phyloP scores from a whole-genome alignment of 2,888 invertebrate species.

The Physocephala rufipes region DNA sequence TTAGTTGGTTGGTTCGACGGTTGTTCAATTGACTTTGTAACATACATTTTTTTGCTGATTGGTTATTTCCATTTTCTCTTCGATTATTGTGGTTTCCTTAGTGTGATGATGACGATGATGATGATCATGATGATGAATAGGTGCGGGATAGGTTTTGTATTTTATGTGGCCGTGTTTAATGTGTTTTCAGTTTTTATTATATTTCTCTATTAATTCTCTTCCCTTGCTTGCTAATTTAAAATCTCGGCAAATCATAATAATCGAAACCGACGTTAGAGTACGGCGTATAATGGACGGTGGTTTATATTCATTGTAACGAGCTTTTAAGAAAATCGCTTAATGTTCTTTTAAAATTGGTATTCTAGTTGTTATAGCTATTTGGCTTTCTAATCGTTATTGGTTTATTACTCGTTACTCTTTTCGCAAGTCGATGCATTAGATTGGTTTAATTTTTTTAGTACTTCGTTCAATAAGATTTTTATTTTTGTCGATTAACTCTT shows the following conservation, averaged over 20 bases:
- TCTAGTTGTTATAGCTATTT: background rate
- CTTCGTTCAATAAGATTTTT: background rate
- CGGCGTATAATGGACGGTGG: too few relatives aligned
- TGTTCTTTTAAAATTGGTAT: too few relatives aligned
- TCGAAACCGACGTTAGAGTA: background rate
- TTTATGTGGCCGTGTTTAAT: too few relatives aligned
- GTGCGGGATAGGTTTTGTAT: background rate
- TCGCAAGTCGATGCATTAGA: background rate
- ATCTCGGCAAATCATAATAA: conserved; percentile 16
- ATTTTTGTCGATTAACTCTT: background rate
- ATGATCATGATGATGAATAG: too few relatives aligned
- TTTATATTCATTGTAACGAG: too few relatives aligned
- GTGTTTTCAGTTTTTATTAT: background rate
- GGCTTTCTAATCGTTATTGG: background rate
- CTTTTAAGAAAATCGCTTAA: too few relatives aligned
- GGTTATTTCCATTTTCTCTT: background rate
- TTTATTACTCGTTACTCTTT: conserved; percentile 2
- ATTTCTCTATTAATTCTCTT: background rate
- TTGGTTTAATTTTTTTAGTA: background rate
- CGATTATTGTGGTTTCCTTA: conserved; percentile 4
- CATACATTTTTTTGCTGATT: conserved; percentile 32
- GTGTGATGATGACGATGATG: too few relatives aligned
- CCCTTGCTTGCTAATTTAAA: background rate
- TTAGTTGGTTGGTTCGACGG: background rate
- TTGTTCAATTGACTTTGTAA: conserved; percentile 38